Evolutionary conservation across 2,888 invertebrate species (phyloP), one percentile per base, ranked within the genome.

Genomic region (Yponomeuta sedellus): DNA sequence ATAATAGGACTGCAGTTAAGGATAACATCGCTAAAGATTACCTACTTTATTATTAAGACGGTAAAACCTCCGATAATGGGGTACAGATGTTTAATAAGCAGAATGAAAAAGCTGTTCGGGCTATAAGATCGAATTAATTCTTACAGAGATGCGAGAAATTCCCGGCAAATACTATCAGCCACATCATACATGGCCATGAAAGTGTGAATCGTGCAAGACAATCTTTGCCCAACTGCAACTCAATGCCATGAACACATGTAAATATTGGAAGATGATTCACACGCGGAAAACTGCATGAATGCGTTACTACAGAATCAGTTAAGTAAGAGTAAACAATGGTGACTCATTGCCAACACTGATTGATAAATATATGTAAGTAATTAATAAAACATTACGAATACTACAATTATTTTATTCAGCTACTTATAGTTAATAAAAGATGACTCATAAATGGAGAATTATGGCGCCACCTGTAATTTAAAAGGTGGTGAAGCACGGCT

Each of bases 201-300:
- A 52, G 44, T 52, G 12, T 52, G 44, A 16, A 52, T 52, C 44
- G 44, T 52, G 16, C 16, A 52, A 52, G 44, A 52, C 44, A 52
- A 52, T 52, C 44, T 52, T 52, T 52, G 44, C 44, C 44, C 44
- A 52, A 52, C 44, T 52, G 44, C 44, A 52, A 16, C 44, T 52
- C 44, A 52, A 52, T 52, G 44, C 12, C 44, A 52, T 16, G 44
- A 52, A 16, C 12, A 52, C 44, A 52, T 52, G 44, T 52, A 52
- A 52, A 52, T 16, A 16, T 52, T 52, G 44, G 8, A 52, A 52
- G 44, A 16, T 52, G 44, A 52, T 52, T 52, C 44, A 52, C 44
- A 52, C 44, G 44, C 44, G 44, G 44, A 52, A 52, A 52, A 52
- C 44, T 52, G 44, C 44, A 52, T 52, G 44, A 52, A 52, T 52